Conservation (phyloP, 2,113 vertebrate species). For the Syrmaticus mikado region DNA sequence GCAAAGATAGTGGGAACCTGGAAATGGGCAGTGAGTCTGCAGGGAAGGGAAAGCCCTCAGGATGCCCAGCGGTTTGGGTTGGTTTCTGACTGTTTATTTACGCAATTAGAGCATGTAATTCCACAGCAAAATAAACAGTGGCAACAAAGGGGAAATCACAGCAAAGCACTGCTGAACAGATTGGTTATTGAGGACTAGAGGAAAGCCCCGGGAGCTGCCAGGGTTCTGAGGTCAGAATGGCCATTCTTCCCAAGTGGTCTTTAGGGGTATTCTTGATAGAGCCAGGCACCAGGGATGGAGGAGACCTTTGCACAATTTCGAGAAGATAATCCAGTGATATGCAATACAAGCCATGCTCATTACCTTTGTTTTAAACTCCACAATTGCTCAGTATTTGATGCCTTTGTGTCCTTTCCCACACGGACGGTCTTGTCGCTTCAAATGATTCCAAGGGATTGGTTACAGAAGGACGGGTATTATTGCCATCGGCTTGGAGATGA, state of each 20-base stretch:
- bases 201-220: neutral
- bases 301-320: fast-evolving
- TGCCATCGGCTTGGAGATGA: neutral
- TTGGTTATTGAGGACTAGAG: neutral
- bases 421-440: neutral
- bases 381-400: neutral
- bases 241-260: neutral
- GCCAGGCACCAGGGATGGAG: neutral
- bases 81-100: constrained; percentile 38
- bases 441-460: neutral
- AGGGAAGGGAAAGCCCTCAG: constrained; percentile 32
- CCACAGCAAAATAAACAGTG: neutral
- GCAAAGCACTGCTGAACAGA: neutral
- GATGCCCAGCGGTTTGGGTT: neutral
- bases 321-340: neutral
- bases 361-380: neutral
- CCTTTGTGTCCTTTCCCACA: neutral
- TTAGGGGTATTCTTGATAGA: neutral
- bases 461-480: neutral
- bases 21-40: constrained; percentile 16
- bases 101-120: constrained; percentile 29
- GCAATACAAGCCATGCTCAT: neutral
- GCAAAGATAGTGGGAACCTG: neutral
- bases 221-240: neutral
- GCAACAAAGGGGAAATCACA: neutral